phyloP scores from a whole-genome alignment of 64 coral and sea anemone species.

The Actinia tenebrosa region DNA sequence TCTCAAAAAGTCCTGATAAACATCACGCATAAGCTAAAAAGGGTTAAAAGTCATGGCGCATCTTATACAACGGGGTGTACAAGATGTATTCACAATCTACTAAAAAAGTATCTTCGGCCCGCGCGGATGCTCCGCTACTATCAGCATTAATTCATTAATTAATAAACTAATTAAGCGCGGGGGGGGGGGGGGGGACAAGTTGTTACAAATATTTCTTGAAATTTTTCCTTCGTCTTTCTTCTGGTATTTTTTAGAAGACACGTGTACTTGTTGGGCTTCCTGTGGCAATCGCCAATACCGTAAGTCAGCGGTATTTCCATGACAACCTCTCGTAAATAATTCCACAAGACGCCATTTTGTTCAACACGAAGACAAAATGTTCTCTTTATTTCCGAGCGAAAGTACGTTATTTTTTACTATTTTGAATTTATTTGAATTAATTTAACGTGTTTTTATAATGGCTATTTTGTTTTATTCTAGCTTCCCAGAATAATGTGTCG shows the following conservation, averaged over 20 bases:
- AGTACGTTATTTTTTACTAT: background rate
- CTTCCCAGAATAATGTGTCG: slow-evolving; percentile 36
- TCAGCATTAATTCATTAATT: too few species aligned
- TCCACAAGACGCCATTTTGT: slow-evolving; percentile 14
- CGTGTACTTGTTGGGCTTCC: background rate
- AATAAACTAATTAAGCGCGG: too few species aligned
- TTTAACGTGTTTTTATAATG: background rate
- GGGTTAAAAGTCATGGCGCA: too few species aligned
- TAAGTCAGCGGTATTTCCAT: slow-evolving; percentile 7
- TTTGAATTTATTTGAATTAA: background rate
- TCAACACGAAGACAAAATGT: slow-evolving; percentile 13
- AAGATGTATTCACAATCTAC: too few species aligned
- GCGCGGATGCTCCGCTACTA: too few species aligned
- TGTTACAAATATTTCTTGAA: background rate
- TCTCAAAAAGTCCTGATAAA: too few species aligned
- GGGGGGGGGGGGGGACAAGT: too few species aligned
- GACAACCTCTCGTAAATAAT: slow-evolving; percentile 4
- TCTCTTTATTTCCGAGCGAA: slow-evolving; percentile 15
- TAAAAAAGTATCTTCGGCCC: too few species aligned
- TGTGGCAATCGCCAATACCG: background rate
- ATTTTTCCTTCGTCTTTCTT: background rate
- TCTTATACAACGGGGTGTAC: too few species aligned
- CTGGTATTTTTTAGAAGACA: background rate
- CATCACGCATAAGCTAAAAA: too few species aligned
- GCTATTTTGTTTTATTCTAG: background rate